A percentile compares a stretch with the other conserved stretches of the same genome.
These are phyloP conservation scores for Scaptomyza montana DNA, from an alignment of 1,140 invertebrate genomes.

Conservation along the genomic window DNA sequence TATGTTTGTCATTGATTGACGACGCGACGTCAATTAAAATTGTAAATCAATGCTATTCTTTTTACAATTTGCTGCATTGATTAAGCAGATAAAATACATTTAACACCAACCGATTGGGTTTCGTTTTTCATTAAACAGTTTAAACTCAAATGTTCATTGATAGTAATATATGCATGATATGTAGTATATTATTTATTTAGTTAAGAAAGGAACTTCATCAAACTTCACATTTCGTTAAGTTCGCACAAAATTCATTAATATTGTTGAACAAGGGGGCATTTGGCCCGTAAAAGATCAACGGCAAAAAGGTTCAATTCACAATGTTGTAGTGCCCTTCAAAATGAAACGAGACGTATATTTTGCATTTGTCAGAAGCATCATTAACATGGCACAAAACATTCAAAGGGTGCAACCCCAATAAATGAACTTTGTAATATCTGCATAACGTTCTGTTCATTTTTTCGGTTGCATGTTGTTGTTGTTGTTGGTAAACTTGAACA, in stretches of 20 bases:
- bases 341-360: slow-evolving; percentile 38
- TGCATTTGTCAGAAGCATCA: slow-evolving; percentile 44
- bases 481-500: slow-evolving; percentile 11
- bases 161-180: no score
- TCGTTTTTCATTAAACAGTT: no score
- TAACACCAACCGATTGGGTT: no score
- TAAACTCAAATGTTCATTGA: no score
- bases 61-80: no score
- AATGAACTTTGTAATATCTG: slow-evolving; percentile 28
- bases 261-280: slow-evolving; percentile 6
- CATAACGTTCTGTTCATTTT: slow-evolving; percentile 18
- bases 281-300: slow-evolving; percentile 41
- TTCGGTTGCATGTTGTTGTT: neutral
- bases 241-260: slow-evolving; percentile 13
- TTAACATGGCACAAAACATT: slow-evolving; percentile 23
- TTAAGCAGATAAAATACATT: no score
- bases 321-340: slow-evolving; percentile 38
- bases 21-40: neutral
- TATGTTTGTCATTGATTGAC: slow-evolving; percentile 2
- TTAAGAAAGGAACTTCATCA: neutral
- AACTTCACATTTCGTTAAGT: neutral
- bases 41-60: neutral
- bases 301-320: slow-evolving; percentile 17
- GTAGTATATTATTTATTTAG: no score
- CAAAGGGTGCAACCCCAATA: slow-evolving; percentile 43